Base-by-base conservation (phyloP, 2,888 invertebrate species). In the Caenorhabditis sp. region DNA sequence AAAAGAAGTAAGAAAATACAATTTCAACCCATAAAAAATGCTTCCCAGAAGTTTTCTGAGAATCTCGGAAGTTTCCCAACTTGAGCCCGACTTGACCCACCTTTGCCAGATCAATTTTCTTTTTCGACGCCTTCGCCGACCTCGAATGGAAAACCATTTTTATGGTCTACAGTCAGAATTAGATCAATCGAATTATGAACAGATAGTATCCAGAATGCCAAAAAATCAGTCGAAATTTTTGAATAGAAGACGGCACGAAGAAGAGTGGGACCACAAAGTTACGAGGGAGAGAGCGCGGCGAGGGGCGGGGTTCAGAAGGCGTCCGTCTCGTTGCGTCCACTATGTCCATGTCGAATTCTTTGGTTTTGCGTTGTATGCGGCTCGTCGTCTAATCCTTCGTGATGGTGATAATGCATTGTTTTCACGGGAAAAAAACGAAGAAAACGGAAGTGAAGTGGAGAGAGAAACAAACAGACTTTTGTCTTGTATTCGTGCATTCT, bases 51-150 rank as follows among this genome's bases (percentile, higher is more conserved):
- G n/a, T 32, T 28, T 47, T n/a, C 11, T n/a, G 5, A 28, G n/a
- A 32, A 9, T 32, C 32, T 32, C 9, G 5, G 9, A 32, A 32
- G 9, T 32, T 9, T 32, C 9, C 32, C 32, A 32, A 32, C n/a
- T n/a, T n/a, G n/a, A n/a, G n/a, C n/a, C n/a, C n/a, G n/a, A n/a
- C n/a, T n/a, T n/a, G n/a, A 50, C 51, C 65, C 26, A 85, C 85
- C 85, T 85, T 69, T 5, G 85, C 85, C n/a, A 84, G 50, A 51
- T 85, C 81, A 26, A 85, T 80, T 77, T 82, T 85, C 56, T 82
- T 80, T 56, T 78, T 79, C 32, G 80, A 77, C 35, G 83, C 53
- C n/a, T 76, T 74, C 32, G 84, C 70, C 67, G 80, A 74, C 67
- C 84, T 65, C 44, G 84, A 71, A 64, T 85, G 85, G 65, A 84